phyloP scores from a whole-genome alignment of 1,140 invertebrate species.

The Schlechtendalia chinensis region DNA sequence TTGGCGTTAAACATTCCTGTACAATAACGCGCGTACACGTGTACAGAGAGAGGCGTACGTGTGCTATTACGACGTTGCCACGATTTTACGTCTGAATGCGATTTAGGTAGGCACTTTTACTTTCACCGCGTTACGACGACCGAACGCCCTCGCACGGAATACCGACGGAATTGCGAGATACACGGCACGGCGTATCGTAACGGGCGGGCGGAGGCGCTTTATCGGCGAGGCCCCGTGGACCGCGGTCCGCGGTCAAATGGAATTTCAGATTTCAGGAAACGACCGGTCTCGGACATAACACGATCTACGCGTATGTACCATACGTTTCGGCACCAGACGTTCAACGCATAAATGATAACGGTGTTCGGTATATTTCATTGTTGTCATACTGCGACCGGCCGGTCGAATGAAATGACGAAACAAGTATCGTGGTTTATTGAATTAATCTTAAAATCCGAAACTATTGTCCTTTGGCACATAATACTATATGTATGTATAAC shows the following conservation, averaged over 20 bases:
- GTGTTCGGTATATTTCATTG: not conserved
- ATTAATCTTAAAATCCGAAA: too few species aligned
- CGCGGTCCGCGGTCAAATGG: slow-evolving; percentile 10
- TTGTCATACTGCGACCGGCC: not conserved
- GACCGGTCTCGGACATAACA: not conserved
- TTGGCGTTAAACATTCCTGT: slow-evolving; percentile 14
- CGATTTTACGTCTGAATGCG: slow-evolving; percentile 20
- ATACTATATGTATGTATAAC: too few species aligned
- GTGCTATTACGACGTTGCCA: slow-evolving; percentile 29
- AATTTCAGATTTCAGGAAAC: slow-evolving; percentile 34
- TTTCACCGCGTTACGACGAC: slow-evolving; percentile 27
- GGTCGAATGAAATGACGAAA: too few species aligned
- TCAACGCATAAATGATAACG: not conserved
- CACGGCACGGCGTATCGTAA: not conserved
- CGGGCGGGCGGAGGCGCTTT: not conserved
- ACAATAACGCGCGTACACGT: not conserved
- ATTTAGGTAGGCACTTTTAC: slow-evolving; percentile 35
- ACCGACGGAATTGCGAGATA: slow-evolving; percentile 31
- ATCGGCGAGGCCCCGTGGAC: slow-evolving; percentile 4
- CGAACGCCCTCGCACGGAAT: slow-evolving; percentile 33
- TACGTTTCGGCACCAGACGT: not conserved
- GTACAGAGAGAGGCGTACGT: too few species aligned
- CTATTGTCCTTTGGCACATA: too few species aligned
- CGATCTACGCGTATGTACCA: not conserved
- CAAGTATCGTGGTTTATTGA: too few species aligned